These are phyloP conservation scores for Brenthis hecate DNA, from an alignment of 2,888 invertebrate genomes.

Conservation along the genomic window DNA sequence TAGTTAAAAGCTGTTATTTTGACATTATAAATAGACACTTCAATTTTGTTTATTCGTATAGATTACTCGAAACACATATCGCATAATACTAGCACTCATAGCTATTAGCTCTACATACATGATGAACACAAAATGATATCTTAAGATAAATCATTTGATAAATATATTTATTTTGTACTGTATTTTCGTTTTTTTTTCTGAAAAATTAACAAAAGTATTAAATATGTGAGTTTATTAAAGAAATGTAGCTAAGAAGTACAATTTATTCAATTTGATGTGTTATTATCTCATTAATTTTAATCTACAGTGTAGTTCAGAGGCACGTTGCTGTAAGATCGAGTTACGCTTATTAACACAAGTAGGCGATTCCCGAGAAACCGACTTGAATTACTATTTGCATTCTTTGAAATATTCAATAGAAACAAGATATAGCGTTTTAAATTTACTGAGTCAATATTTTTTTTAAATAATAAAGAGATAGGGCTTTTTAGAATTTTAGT, in stretches of 20 bases:
- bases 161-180: too few species aligned
- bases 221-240: not conserved
- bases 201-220: not conserved
- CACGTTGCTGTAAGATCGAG: constrained; percentile 24
- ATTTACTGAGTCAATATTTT: too few species aligned
- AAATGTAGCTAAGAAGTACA: not conserved
- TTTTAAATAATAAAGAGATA: too few species aligned
- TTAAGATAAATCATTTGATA: too few species aligned
- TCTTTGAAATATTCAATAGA: constrained; percentile 27
- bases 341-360: constrained; percentile 39
- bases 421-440: constrained; percentile 4
- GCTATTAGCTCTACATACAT: too few species aligned
- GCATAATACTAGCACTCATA: too few species aligned
- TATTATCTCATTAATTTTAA: constrained; percentile 28
- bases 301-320: constrained; percentile 23
- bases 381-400: constrained; percentile 26
- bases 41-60: too few species aligned
- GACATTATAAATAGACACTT: too few species aligned
- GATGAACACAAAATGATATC: too few species aligned
- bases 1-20: too few species aligned
- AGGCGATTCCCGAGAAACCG: constrained; percentile 33
- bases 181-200: not conserved
- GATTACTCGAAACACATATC: too few species aligned
- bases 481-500: too few species aligned
- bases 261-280: constrained; percentile 22